These are phyloP conservation scores for Ornithorhynchus anatinus DNA, from an alignment of 2,113 vertebrate species.

Conservation along the genomic window DNA sequence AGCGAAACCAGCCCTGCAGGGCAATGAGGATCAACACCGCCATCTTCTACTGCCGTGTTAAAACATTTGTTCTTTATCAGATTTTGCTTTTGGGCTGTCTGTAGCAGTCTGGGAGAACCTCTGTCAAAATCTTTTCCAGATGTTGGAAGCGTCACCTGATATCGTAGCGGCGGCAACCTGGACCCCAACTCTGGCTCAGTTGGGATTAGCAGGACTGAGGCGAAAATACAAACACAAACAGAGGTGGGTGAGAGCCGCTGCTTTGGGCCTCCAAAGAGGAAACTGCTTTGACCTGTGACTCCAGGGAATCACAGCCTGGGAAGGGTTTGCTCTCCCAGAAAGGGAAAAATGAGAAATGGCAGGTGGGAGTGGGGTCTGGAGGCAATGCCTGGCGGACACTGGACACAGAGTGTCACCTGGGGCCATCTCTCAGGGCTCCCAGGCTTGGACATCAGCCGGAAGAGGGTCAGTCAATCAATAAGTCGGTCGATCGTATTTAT, in stretches of 20 bases:
- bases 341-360: too few relatives aligned
- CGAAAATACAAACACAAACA: slow-evolving; percentile 32
- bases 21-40: slow-evolving; percentile 31
- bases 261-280: background rate
- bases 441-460: too few relatives aligned
- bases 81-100: slow-evolving; percentile 51
- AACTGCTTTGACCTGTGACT: fast-evolving
- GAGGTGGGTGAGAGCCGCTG: background rate
- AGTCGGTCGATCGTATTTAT: too few relatives aligned
- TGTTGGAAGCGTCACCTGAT: slow-evolving; percentile 58
- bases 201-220: slow-evolving; percentile 31
- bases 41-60: slow-evolving; percentile 63
- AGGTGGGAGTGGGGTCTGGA: too few relatives aligned
- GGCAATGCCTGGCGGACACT: too few relatives aligned
- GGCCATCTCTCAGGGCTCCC: too few relatives aligned
- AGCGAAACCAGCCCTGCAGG: background rate
- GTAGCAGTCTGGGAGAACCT: slow-evolving; percentile 41
- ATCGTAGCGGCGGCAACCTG: slow-evolving; percentile 46
- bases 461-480: too few relatives aligned
- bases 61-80: slow-evolving; percentile 60
- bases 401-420: too few relatives aligned
- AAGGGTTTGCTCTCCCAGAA: too few relatives aligned
- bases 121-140: slow-evolving; percentile 68
- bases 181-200: slow-evolving; percentile 7
- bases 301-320: too few relatives aligned